Conservation (phyloP, 64 coral and sea anemone species). For the Stichodactyla mertensii region DNA sequence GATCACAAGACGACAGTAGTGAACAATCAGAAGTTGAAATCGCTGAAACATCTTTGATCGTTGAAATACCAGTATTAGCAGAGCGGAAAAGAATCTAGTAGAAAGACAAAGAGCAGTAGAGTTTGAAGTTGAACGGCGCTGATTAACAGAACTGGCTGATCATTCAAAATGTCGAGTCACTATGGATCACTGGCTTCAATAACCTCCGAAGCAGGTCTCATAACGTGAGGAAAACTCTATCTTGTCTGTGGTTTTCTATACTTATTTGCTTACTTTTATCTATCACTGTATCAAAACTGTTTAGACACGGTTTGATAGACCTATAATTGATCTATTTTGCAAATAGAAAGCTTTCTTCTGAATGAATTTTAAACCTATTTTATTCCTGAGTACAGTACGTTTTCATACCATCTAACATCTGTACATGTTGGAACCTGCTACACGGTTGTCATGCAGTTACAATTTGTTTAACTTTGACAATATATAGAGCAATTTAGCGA, state of each 20-base stretch:
- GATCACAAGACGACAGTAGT: constrained; percentile 4
- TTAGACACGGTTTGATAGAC: too few species aligned
- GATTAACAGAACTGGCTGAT: not conserved
- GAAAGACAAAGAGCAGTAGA: not conserved
- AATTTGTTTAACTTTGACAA: too few species aligned
- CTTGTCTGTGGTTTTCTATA: not conserved
- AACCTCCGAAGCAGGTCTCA: not conserved
- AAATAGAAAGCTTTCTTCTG: too few species aligned
- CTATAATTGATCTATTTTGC: too few species aligned
- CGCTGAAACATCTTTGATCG: not conserved
- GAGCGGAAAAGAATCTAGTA: not conserved
- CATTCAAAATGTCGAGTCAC: not conserved
- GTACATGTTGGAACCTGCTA: too few species aligned
- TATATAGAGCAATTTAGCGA: too few species aligned
- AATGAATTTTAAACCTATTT: too few species aligned
- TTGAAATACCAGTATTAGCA: not conserved
- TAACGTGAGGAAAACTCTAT: not conserved
- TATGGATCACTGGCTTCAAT: constrained; percentile 10
- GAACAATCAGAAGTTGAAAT: not conserved
- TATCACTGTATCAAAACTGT: too few species aligned
- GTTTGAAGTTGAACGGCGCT: not conserved
- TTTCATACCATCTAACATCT: too few species aligned
- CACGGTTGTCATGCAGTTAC: too few species aligned
- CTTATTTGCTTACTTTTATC: not conserved
- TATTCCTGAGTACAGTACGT: too few species aligned